Evolutionary conservation across 2,797 vertebrate species (phyloP), one percentile per base, ranked within the genome.

Genomic region (Poecilia picta): DNA sequence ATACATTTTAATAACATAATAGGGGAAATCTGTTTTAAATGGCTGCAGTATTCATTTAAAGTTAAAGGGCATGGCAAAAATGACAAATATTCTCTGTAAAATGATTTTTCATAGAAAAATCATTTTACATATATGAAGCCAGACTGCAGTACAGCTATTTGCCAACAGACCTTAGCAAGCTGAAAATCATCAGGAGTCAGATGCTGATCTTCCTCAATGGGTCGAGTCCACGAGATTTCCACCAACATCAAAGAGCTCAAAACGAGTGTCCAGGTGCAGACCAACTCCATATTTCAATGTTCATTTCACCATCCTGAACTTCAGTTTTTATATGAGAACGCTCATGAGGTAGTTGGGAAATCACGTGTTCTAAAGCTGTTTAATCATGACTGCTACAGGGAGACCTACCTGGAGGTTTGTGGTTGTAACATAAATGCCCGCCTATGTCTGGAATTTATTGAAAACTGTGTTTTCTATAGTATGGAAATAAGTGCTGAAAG

Each of bases 161-260:
- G 15, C 25, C 46, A 71, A 93, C 93, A 86, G 82, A 95, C 93
- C 94, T 95, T 88, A 64, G 92, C 94, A 75, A 92, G 83, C 72
- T 85, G 68, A 77, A 89, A 43, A 55, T 94, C 93, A 80, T 93
- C 88, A 76, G 76, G 82, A 59, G 64, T 87, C 3, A 31, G 77
- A 72, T 36, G n/a, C 57, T 75, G 77, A 71, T 90, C 83, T 81
- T 55, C 73, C 72, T 82, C 51, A 10, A 92, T 41, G 20, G 92
- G 89, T 72, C 80, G 84, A 81, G 83, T 91, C 93, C 87, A 81
- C 8, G 66, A 75, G 55, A 77, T 75, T 73, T 89, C 87, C 25
- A 41, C 43, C 49, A 83, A 89, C 75, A 91, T 71, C 76, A 93
- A 81, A 75, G 83, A 90, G 81, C 68, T 85, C 79, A 93, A 68